Evolutionary conservation across 2,797 vertebrate genomes (phyloP).

Genomic region (Tangara arthus): DNA sequence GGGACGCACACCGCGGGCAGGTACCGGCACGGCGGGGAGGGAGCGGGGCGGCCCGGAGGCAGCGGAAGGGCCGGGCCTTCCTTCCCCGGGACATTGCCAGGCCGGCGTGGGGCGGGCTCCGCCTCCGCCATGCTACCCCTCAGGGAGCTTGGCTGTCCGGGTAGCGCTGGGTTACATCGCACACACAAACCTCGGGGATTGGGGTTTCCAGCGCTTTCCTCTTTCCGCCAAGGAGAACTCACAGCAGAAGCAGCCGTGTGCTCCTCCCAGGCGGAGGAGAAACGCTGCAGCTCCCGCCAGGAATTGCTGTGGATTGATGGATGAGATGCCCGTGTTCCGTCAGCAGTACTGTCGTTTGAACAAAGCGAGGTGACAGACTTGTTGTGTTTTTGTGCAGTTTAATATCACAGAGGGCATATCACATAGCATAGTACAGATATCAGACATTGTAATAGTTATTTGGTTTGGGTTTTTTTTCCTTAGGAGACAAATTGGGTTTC

Average conservation of each 20-base stretch:
- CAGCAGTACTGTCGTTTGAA: accelerated
- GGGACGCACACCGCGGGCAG: neutral
- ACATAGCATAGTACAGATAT: neutral
- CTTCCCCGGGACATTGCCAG: accelerated
- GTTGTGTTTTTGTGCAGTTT: neutral
- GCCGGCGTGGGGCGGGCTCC: neutral
- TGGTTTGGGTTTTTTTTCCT: neutral
- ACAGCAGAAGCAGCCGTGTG: neutral
- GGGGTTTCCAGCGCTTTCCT: no score
- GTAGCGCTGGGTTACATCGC: no score
- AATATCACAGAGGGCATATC: neutral
- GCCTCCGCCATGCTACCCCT: neutral
- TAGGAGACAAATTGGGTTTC: neutral
- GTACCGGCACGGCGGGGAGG: neutral
- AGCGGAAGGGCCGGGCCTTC: neutral
- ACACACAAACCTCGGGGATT: accelerated
- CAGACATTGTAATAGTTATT: neutral
- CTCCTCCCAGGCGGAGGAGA: neutral
- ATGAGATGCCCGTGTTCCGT: accelerated
- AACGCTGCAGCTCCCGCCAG: neutral
- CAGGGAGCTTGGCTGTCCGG: no score
- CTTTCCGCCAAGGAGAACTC: neutral
- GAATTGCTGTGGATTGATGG: neutral
- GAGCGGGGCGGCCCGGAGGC: neutral
- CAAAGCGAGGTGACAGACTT: no score